Percentiles rank a stretch among this genome's conserved stretches.
phyloP scores from a whole-genome alignment of 2,888 invertebrate genomes.

The Busseola fusca region DNA sequence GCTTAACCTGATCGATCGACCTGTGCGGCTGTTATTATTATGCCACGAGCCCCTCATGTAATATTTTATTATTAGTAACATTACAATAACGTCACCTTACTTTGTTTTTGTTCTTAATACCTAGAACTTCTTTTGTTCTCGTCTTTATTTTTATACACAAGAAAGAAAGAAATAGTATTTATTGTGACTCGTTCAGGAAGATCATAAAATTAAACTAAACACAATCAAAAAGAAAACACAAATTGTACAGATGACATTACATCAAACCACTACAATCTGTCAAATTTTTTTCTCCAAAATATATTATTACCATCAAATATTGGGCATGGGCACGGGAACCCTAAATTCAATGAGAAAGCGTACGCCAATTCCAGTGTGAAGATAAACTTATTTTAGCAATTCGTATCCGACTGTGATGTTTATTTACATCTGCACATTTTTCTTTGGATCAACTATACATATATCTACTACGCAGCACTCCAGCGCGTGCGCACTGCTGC shows the following conservation, averaged over 20 bases:
- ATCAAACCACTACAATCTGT: no score
- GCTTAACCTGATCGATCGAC: no score
- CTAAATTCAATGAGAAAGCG: conserved; percentile 46
- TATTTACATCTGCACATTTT: conserved; percentile 67
- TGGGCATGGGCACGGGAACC: conserved; percentile 17
- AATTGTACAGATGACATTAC: no score
- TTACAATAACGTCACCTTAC: no score
- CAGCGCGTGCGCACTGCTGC: conserved; percentile 60
- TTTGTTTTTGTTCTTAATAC: background rate
- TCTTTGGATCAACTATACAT: conserved; percentile 58
- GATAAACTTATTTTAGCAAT: conserved; percentile 52
- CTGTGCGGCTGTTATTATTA: no score
- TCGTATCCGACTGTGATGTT: conserved; percentile 57
- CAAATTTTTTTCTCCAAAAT: no score
- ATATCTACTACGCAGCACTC: conserved; percentile 48
- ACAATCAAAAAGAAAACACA: no score
- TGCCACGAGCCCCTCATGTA: no score
- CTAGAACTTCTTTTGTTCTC: background rate
- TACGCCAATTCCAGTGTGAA: conserved; percentile 52
- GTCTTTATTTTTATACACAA: conserved; percentile 11
- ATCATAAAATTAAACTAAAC: no score
- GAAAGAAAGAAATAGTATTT: no score
- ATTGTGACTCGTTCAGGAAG: no score
- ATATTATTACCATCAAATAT: conserved; percentile 20
- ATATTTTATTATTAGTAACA: no score